Conservation (phyloP, 2,113 vertebrate species). For the Phalacrocorax brasilianus region DNA sequence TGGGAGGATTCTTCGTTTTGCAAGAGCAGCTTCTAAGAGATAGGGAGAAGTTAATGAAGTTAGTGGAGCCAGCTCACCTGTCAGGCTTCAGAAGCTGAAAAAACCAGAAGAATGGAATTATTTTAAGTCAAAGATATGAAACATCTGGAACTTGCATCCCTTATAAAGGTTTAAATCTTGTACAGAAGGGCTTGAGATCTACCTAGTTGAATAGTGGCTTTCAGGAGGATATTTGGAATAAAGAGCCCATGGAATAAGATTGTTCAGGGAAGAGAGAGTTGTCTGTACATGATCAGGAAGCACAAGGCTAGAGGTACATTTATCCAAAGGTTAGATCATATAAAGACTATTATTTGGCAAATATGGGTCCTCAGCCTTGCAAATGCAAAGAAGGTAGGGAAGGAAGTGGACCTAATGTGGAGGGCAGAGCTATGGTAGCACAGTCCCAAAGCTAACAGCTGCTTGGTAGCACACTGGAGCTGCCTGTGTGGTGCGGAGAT, state of each 20-base stretch:
- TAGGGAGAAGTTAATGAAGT: not conserved
- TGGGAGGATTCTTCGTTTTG: not conserved
- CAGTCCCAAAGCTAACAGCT: accelerated
- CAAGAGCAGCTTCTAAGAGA: not conserved
- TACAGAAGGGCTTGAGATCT: not conserved
- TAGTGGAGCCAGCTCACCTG: not conserved
- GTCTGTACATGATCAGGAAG: not conserved
- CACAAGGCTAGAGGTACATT: not conserved
- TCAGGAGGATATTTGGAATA: not conserved
- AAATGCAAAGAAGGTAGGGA: not conserved
- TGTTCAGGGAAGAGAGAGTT: not conserved
- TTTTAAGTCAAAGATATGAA: not conserved
- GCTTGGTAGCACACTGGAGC: not conserved
- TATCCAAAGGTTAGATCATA: not conserved
- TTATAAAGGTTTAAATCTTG: not conserved
- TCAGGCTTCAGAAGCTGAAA: not conserved
- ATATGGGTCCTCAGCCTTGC: not conserved
- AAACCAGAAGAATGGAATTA: not conserved
- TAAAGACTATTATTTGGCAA: not conserved
- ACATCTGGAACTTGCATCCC: not conserved
- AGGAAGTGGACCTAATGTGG: not conserved
- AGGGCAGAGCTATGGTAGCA: not conserved
- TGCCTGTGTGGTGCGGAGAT: not conserved
- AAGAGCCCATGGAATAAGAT: not conserved
- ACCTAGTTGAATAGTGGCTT: not conserved